Base-by-base conservation (phyloP, 2,888 invertebrate genomes). In the Erebia aethiops region DNA sequence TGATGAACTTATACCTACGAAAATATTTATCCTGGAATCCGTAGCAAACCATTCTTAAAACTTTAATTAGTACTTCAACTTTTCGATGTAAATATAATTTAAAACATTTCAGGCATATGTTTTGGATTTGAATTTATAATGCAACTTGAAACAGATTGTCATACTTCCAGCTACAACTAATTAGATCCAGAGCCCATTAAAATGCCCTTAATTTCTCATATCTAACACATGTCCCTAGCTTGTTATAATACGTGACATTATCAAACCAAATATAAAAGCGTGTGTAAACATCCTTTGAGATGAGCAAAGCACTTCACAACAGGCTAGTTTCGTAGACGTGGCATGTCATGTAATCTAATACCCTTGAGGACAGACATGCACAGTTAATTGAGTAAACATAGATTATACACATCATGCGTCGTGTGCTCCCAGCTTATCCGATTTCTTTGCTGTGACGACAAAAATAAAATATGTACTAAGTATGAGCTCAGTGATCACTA, bases 331-430 rank as follows among this genome's bases (percentile, higher is more conserved):
- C 77, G 78, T 74, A 81, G 83, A 87, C 85, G 86, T 81, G 78
- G 78, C 78, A 80, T 78, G 82, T 82, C 81, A 75, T 77, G 91
- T 85, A 90, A 90, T 81, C 67, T 81, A 79, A 91, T 89, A 91
- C 81, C 79, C 78, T 87, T 88, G 87, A 87, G 82, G 81, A 84
- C 81, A 79, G 79, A 84, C 83, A 82, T 84, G 80, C 79, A 84
- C 84, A 81, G 82, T 82, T 89, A 87, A 87, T 89, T 88, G 82
- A 79, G 82, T 81, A 84, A 84, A 83, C 86, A 86, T 82, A 83
- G 84, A 84, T 85, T 84, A 85, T 79, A 82, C 80, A 84, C 83
- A 81, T 85, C 78, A 81, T 82, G 86, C 82, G 80, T 84, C 79
- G 82, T 82, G 85, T 79, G 83, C 82, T 81, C 77, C 77, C 79